These are phyloP conservation scores for Cryptotermes secundus DNA, from an alignment of 1,140 invertebrate species.

Conservation along the genomic window DNA sequence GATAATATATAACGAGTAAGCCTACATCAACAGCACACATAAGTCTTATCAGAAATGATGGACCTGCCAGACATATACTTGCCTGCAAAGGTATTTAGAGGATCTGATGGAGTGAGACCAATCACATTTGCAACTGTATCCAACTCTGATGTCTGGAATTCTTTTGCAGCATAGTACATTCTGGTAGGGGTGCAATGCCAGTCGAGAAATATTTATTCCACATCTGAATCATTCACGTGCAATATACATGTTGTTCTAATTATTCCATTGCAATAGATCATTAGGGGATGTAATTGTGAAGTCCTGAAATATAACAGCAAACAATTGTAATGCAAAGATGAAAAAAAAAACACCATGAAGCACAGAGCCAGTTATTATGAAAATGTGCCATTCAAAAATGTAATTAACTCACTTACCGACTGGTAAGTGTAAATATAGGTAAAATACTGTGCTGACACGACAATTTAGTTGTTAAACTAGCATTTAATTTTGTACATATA, in stretches of 20 bases:
- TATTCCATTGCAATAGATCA: conserved; percentile 17
- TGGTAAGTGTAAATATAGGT: background rate
- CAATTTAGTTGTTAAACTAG: background rate
- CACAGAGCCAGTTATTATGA: background rate
- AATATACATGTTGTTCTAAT: background rate
- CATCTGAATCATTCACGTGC: conserved; percentile 22
- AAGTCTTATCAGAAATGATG: too few species aligned
- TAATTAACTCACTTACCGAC: background rate
- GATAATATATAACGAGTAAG: too few species aligned
- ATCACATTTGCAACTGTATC: conserved; percentile 64
- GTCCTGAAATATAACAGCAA: background rate
- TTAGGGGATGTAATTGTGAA: background rate
- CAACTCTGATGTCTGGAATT: conserved; percentile 56
- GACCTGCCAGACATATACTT: background rate
- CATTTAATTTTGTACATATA: background rate
- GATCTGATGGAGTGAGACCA: conserved; percentile 53
- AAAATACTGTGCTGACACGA: background rate
- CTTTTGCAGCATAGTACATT: conserved; percentile 29
- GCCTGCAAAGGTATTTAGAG: conserved; percentile 22
- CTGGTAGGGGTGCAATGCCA: conserved; percentile 24
- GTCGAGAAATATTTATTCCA: conserved; percentile 21
- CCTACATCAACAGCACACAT: too few species aligned
- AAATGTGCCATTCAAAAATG: too few species aligned
- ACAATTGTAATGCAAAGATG: background rate
- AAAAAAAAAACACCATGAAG: background rate